Conservation (phyloP, 2,888 invertebrate genomes). For the Venustoraphidia nigricollis region DNA sequence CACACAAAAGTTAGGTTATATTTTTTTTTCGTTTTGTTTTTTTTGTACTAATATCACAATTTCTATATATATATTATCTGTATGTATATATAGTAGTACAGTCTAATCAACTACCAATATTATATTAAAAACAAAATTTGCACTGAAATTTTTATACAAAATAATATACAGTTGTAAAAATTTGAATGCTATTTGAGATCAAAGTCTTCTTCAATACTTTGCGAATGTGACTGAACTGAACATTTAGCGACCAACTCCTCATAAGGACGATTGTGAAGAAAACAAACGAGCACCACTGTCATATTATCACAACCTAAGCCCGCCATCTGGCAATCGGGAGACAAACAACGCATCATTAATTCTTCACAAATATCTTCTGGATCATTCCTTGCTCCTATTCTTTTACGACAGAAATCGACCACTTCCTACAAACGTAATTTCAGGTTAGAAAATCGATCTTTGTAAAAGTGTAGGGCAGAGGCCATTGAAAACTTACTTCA, state of each 20-base stretch:
- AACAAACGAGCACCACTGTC: slow-evolving; percentile 85
- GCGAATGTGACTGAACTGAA: slow-evolving; percentile 1
- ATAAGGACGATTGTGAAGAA: slow-evolving; percentile 42
- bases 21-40: too few relatives aligned
- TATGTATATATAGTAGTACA: too few relatives aligned
- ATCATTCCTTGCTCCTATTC: slow-evolving; percentile 67
- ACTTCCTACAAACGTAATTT: slow-evolving; percentile 47
- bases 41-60: too few relatives aligned
- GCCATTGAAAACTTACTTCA: slow-evolving; percentile 34
- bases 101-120: too few relatives aligned
- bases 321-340: slow-evolving; percentile 93
- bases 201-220: too few relatives aligned
- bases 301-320: slow-evolving; percentile 98
- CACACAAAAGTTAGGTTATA: too few relatives aligned
- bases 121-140: too few relatives aligned
- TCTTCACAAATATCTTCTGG: slow-evolving; percentile 95
- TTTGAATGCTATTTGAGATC: too few relatives aligned
- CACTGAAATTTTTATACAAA: too few relatives aligned
- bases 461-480: too few relatives aligned
- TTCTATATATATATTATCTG: too few relatives aligned
- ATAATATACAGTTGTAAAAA: too few relatives aligned
- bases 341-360: slow-evolving; percentile 85
- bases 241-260: slow-evolving; percentile 25
- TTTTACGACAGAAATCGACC: slow-evolving; percentile 71
- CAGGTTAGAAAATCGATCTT: not conserved